Evolutionary conservation across 1,140 invertebrate species (phyloP).

Genomic region (Drosophila novamexicana): DNA sequence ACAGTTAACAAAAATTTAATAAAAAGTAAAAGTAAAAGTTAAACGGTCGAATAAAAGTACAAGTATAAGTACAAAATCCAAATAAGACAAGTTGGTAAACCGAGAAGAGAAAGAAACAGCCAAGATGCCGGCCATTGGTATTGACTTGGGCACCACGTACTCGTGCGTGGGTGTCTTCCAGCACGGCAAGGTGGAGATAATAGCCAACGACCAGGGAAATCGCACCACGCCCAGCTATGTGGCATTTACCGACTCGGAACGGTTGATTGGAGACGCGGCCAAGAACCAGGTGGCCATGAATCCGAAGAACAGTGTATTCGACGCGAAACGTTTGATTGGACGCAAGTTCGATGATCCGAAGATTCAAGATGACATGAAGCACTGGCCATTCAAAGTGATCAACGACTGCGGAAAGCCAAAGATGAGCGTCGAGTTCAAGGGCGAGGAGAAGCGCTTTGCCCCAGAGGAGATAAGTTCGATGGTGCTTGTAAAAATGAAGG

Average conservation of each 20-base stretch:
- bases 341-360: conserved; percentile 88
- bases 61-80: conserved; percentile 19
- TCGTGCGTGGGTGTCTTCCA: conserved; percentile 92
- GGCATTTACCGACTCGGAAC: conserved; percentile 94
- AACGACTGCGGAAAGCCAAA: conserved; percentile 88
- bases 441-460: conserved; percentile 89
- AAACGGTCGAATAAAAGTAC: not conserved
- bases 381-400: conserved; percentile 90
- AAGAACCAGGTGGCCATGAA: conserved; percentile 92
- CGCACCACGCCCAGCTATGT: conserved; percentile 95
- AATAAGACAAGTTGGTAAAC: not conserved
- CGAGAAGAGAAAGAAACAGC: conserved; percentile 35
- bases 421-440: conserved; percentile 90
- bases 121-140: conserved; percentile 86
- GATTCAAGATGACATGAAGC: conserved; percentile 90
- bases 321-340: conserved; percentile 89
- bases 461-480: conserved; percentile 92
- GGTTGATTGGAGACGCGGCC: conserved; percentile 93
- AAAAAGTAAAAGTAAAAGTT: conserved; percentile 64
- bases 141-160: conserved; percentile 92
- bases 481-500: conserved; percentile 92
- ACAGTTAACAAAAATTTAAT: not conserved
- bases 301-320: conserved; percentile 92
- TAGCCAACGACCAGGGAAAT: conserved; percentile 96
- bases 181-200: conserved; percentile 95